Evolutionary conservation across 1,140 invertebrate species (phyloP).

Genomic region (Uloborus diversus): DNA sequence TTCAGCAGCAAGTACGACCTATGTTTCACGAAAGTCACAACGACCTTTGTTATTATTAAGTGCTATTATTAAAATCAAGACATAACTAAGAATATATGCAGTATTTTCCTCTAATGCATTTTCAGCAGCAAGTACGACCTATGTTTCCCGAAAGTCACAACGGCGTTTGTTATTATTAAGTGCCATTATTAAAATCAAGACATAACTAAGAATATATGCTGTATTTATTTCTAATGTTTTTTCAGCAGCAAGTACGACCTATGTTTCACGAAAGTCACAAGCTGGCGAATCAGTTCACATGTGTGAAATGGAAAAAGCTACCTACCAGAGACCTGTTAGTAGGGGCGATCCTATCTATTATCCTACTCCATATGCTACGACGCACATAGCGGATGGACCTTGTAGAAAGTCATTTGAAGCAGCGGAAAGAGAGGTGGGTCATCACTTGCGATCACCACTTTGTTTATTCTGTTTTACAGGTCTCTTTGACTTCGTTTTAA

Average conservation of each 20-base stretch:
- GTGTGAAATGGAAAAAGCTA: slow-evolving; percentile 48
- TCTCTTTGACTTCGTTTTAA: no score
- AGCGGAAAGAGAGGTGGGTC: slow-evolving; percentile 37
- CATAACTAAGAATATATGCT: no score
- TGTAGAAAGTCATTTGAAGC: slow-evolving; percentile 45
- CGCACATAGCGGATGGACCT: slow-evolving; percentile 43
- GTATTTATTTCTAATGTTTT: no score
- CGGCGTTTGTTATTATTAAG: no score
- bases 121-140: slow-evolving; percentile 34
- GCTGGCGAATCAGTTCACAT: slow-evolving; percentile 32
- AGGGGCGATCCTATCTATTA: slow-evolving; percentile 43
- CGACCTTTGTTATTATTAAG: no score
- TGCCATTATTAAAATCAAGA: no score
- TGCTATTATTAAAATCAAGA: no score
- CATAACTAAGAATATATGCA: no score
- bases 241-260: slow-evolving; percentile 34
- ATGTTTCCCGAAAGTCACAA: slow-evolving; percentile 29
- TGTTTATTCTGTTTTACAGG: no score
- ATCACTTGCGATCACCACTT: no score
- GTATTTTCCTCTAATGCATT: no score
- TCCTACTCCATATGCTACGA: slow-evolving; percentile 55
- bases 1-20: slow-evolving; percentile 34
- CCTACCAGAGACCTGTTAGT: slow-evolving; percentile 30
- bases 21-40: slow-evolving; percentile 35
- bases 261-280: slow-evolving; percentile 29